Evolutionary conservation across 1,140 invertebrate genomes (phyloP).

Genomic region (Orchestia grillus): DNA sequence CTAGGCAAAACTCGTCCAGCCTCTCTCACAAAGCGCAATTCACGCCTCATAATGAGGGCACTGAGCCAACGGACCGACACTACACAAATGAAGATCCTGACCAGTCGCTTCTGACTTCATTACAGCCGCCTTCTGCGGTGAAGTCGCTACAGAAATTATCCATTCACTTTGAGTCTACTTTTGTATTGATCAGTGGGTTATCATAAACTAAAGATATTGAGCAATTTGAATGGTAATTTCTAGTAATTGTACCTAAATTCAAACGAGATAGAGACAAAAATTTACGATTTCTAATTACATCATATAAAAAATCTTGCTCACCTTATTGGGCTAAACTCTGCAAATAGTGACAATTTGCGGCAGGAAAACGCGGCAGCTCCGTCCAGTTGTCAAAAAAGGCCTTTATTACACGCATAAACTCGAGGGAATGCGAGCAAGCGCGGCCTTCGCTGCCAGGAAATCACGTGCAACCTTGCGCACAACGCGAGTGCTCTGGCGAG

Average conservation of each 20-base stretch:
- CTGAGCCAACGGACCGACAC: not conserved
- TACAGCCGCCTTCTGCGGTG: not conserved
- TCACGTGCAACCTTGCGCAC: not conserved
- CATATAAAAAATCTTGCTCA: not conserved
- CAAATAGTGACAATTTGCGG: not conserved
- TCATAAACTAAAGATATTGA: no score
- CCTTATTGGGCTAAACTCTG: not conserved
- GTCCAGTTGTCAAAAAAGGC: not conserved
- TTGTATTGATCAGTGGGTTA: not conserved
- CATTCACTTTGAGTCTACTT: not conserved
- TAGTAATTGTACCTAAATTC: not conserved
- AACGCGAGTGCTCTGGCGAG: not conserved
- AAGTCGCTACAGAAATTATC: not conserved
- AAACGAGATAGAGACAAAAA: not conserved
- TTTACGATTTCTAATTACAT: not conserved
- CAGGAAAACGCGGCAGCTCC: not conserved
- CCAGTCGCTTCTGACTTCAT: not conserved
- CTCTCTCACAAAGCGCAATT: not conserved
- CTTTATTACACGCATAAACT: not conserved
- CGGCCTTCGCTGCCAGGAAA: not conserved
- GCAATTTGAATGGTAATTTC: no score
- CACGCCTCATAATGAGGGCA: not conserved
- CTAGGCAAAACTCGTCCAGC: no score
- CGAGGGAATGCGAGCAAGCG: not conserved
- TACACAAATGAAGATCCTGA: not conserved